Percentiles rank a stretch among this genome's conserved stretches.
phyloP scores from a whole-genome alignment of 2,888 invertebrate genomes.

The Spilosoma lubricipeda region DNA sequence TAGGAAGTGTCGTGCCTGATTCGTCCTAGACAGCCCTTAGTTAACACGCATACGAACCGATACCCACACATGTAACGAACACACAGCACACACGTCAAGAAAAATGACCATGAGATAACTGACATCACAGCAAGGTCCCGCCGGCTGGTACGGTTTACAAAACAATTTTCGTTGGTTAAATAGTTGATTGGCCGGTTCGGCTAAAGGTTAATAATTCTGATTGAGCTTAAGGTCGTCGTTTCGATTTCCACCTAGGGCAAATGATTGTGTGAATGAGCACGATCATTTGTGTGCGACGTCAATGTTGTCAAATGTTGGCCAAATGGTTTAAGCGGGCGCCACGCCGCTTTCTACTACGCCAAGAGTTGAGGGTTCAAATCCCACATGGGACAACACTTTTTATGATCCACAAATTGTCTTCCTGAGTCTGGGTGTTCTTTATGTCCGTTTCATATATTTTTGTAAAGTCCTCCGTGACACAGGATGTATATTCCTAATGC shows the following conservation, averaged over 20 bases:
- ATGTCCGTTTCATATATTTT: too few species aligned
- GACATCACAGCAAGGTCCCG: conserved; percentile 82
- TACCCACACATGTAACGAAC: conserved; percentile 39
- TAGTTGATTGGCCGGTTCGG: conserved; percentile 3
- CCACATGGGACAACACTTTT: too few species aligned
- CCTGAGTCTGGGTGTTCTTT: too few species aligned
- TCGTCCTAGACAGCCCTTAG: conserved; percentile 79
- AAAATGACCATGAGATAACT: conserved; percentile 82
- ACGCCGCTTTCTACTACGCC: too few species aligned
- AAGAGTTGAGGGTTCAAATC: too few species aligned
- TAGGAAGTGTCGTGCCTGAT: conserved; percentile 80
- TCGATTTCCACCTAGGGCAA: neutral
- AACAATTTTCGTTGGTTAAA: conserved; percentile 46
- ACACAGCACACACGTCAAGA: conserved; percentile 47
- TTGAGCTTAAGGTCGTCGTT: neutral
- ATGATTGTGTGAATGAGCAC: neutral
- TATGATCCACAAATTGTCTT: too few species aligned
- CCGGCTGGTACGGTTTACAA: conserved; percentile 65
- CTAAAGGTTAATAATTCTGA: neutral
- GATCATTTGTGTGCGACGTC: neutral
- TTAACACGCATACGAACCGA: conserved; percentile 48
- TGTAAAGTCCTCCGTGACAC: too few species aligned
- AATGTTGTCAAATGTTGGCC: too few species aligned
- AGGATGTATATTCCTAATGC: too few species aligned
- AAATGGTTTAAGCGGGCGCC: too few species aligned